These are phyloP conservation scores for Mystacornis crossleyi DNA, from an alignment of 2,113 vertebrate genomes.

Conservation along the genomic window DNA sequence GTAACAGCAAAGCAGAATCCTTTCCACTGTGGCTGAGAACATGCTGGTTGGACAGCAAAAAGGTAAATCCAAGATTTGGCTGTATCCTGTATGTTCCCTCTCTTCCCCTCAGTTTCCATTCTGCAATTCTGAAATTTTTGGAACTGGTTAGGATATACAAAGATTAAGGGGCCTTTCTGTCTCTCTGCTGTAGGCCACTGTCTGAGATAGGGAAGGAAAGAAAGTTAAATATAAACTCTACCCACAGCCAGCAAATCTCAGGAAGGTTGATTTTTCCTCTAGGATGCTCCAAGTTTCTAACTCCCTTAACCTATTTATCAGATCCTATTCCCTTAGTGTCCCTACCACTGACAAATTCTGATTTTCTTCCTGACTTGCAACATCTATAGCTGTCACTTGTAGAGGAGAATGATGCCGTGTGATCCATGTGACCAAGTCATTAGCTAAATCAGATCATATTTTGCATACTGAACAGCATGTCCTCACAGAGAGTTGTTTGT, in stretches of 20 bases:
- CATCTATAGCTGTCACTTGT: background rate
- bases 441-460: slow-evolving; percentile 25
- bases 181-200: background rate
- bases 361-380: background rate
- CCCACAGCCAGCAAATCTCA: background rate
- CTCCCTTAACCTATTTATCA: background rate
- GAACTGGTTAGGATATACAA: background rate
- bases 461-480: slow-evolving; percentile 3
- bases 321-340: background rate
- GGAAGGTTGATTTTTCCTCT: background rate
- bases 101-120: background rate
- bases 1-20: background rate
- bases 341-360: background rate
- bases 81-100: background rate
- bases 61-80: background rate
- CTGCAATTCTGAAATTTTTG: background rate
- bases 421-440: background rate
- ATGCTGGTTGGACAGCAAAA: background rate
- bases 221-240: background rate
- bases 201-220: background rate
- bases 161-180: background rate
- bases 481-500: background rate
- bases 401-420: background rate
- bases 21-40: background rate
- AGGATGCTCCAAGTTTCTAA: background rate